Conservation (phyloP, 1,140 invertebrate species). For the Drosophila sp. region DNA sequence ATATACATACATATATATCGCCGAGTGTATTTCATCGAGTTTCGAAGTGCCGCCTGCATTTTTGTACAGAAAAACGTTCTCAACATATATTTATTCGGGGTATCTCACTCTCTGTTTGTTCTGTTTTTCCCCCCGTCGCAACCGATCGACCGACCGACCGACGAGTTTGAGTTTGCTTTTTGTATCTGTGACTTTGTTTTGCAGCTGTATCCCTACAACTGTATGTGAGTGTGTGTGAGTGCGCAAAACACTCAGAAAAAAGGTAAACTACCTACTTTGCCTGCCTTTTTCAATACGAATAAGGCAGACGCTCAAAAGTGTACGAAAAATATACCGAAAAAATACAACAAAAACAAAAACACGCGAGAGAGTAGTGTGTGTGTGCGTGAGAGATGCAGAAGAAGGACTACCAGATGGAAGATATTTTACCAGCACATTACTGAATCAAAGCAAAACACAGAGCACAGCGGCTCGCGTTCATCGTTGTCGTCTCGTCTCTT, state of each 20-base stretch:
- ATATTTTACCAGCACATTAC: constrained; percentile 54
- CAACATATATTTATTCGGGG: neutral
- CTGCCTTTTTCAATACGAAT: constrained; percentile 50
- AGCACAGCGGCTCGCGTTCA: neutral
- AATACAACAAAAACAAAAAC: constrained; percentile 12
- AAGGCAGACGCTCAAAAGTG: constrained; percentile 67
- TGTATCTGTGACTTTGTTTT: constrained; percentile 36
- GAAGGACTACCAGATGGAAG: constrained; percentile 37
- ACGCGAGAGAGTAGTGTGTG: neutral
- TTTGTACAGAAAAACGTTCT: constrained; percentile 37
- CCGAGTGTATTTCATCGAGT: constrained; percentile 24
- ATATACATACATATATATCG: neutral
- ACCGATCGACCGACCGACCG: neutral
- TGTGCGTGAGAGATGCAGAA: neutral
- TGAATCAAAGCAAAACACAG: constrained; percentile 40
- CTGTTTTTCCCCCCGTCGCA: constrained; percentile 31
- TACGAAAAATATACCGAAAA: constrained; percentile 73
- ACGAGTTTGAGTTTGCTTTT: constrained; percentile 29
- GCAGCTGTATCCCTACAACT: constrained; percentile 33
- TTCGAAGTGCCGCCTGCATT: constrained; percentile 50
- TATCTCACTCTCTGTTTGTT: constrained; percentile 31
- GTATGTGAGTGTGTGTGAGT: constrained; percentile 46
- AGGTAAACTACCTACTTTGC: constrained; percentile 79
- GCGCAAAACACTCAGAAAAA: constrained; percentile 51
- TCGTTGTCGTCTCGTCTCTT: constrained; percentile 47